Evolutionary conservation across 2,797 vertebrate species (phyloP).

Genomic region (Malurus splendens): DNA sequence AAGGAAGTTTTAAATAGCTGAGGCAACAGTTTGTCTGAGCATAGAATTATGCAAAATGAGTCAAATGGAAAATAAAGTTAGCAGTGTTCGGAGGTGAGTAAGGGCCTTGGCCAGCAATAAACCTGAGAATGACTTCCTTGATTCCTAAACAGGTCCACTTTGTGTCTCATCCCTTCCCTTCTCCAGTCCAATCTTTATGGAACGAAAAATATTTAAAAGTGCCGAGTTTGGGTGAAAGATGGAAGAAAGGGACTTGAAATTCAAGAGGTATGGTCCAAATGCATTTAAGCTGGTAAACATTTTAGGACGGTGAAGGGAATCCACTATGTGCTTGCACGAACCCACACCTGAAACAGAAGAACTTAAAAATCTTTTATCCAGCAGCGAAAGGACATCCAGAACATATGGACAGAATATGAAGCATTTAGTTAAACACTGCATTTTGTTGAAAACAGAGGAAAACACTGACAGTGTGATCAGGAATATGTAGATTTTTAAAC

Average conservation of each 20-base stretch:
- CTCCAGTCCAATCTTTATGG: not conserved
- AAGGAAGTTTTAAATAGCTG: not conserved
- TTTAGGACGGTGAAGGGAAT: not conserved
- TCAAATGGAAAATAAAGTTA: constrained; percentile 50
- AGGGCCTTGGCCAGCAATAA: not conserved
- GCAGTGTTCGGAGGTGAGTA: not conserved
- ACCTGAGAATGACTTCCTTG: constrained; percentile 21
- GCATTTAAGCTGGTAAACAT: not conserved
- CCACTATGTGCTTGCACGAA: not conserved
- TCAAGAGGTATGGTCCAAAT: not conserved
- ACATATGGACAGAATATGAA: not conserved
- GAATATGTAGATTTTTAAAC: not conserved
- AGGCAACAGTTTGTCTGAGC: not conserved
- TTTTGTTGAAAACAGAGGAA: not conserved
- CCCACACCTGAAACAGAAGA: not conserved
- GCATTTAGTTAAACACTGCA: not conserved
- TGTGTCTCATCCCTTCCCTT: constrained; percentile 27
- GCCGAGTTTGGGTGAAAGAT: not conserved
- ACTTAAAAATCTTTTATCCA: not conserved
- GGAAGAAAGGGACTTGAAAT: not conserved
- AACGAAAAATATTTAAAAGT: not conserved
- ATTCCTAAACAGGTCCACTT: constrained; percentile 26
- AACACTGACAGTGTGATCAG: not conserved
- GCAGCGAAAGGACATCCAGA: not conserved
- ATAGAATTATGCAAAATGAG: constrained; percentile 2